Evolutionary conservation across 2,888 invertebrate genomes (phyloP), one percentile per base, ranked within the genome.

Genomic region (Lymantria monacha): DNA sequence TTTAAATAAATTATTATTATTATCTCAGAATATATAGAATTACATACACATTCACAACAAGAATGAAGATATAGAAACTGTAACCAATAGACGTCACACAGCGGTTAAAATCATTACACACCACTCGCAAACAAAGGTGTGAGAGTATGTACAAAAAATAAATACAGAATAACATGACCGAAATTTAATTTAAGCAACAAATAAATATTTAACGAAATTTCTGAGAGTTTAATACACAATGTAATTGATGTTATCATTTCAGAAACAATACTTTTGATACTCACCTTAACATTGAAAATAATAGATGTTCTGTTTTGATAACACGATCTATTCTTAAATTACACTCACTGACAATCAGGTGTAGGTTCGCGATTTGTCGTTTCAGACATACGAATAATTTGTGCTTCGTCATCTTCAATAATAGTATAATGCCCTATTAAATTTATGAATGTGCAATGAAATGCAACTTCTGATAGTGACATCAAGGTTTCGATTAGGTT

Each of bases 251-350:
- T 49, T 9, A 36, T 48, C 54, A 46, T 40, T 11, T 47, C 46
- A 14, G 8, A 44, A 62, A 61, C 56, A 66, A 65, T 59, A 44
- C 54, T 52, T 65, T 53, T 50, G 36, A 43, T 37, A 43, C 49
- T 57, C 49, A 57, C 57, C 57, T 59, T 61, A 57, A 62, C 60
- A 62, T 56, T 69, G 63, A 69, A 69, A 56, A 55, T 53, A 53
- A 49, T 31, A 7, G 66, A 69, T 69, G 60, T 52, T 51, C 66
- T 48, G 37, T 40, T 60, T 59, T 55, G 66, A 69, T 66, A 66
- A 13, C 48, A 51, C n/a, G 36, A 15, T 40, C 22, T 22, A 36
- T 30, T 12, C 15, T 42, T 42, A 14, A 12, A 9, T 42, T 38
- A 51, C 36, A 37, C 31, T 42, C 13, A 46, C 49, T 50, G 54